Evolutionary conservation across 2,888 invertebrate genomes (phyloP), one percentile per base, ranked within the genome.

Genomic region (Cheilosia vulpina): DNA sequence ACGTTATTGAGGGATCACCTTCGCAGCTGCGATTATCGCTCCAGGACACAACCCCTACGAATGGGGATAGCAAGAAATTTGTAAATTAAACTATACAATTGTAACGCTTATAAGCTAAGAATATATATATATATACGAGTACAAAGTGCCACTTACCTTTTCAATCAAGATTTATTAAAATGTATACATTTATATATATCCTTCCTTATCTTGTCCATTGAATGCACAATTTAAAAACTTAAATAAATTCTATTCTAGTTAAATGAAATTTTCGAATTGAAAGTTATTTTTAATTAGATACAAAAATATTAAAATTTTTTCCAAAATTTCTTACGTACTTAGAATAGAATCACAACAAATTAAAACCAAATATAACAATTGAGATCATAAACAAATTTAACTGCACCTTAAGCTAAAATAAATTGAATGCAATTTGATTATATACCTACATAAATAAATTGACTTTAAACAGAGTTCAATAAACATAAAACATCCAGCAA

Each of bases 1-100:
- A 68, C 85, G 57, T 85, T 62, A 81, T 81, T 63, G 91, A 90
- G 88, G 90, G 90, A 88, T 88, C 89, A 63, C 88, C 87, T 58
- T 88, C 90, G 55, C 90, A 89, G 82, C 87, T 89, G 81, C 88
- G 89, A 77, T 87, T 89, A 75, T 88, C 88, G 58, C 72, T 89
- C 82, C 89, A 89, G 72, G 85, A 85, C 27, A 62, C 68, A 57
- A 58, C 57, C 58, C 76, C 72, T 63, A 27, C 55, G 34, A 72
- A 57, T 62, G 66, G 63, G 43, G 76, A 81, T 68, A 85, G 52
- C 52, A 62, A 76, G 38, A 85, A 85, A 77, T 34, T 76, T 72
- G 53, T 76, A 66, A 69, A 71, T 71, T 85, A 45, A 72, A 81
- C 24, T 58, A 38, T 13, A 38, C 65, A 43, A 60, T 52, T 62